Base-by-base conservation (phyloP, 23 tunicate genomes). In the Styela clava region DNA sequence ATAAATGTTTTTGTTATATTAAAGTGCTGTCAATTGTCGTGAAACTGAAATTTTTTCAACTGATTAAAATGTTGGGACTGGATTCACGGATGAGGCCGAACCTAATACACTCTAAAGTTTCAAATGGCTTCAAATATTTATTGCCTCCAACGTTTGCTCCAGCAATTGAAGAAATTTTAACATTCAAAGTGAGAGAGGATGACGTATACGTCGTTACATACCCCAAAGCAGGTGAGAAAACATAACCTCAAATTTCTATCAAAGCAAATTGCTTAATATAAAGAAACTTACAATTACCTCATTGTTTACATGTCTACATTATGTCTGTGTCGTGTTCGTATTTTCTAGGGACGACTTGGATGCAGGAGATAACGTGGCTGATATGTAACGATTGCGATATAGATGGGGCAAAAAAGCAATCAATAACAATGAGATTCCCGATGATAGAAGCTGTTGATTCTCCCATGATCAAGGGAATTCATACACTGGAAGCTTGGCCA, bases 221-320 rank as follows among this genome's bases (percentile, higher is more conserved):
- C 30, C 62, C 81, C 12, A 76, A 76, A 52, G 64, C 81, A 35
- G 81, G 81, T 76, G 65, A 76, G 81, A 0, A 69, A 69, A n/a
- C n/a, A n/a, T n/a, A n/a, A n/a, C n/a, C n/a, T n/a, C n/a, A n/a
- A n/a, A n/a, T n/a, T n/a, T n/a, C n/a, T n/a, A n/a, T n/a, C n/a
- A n/a, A n/a, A n/a, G n/a, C n/a, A n/a, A n/a, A n/a, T n/a, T n/a
- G n/a, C n/a, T n/a, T n/a, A n/a, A n/a, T n/a, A n/a, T n/a, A n/a
- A n/a, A n/a, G n/a, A n/a, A n/a, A n/a, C n/a, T n/a, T n/a, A n/a
- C n/a, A n/a, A n/a, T n/a, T n/a, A n/a, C n/a, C n/a, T n/a, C n/a
- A n/a, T n/a, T n/a, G n/a, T n/a, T n/a, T n/a, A n/a, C n/a, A n/a
- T n/a, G n/a, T n/a, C n/a, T n/a, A n/a, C n/a, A n/a, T n/a, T n/a